These are phyloP conservation scores for Notodromas monacha DNA, from an alignment of 2,888 invertebrate species.

Conservation along the genomic window DNA sequence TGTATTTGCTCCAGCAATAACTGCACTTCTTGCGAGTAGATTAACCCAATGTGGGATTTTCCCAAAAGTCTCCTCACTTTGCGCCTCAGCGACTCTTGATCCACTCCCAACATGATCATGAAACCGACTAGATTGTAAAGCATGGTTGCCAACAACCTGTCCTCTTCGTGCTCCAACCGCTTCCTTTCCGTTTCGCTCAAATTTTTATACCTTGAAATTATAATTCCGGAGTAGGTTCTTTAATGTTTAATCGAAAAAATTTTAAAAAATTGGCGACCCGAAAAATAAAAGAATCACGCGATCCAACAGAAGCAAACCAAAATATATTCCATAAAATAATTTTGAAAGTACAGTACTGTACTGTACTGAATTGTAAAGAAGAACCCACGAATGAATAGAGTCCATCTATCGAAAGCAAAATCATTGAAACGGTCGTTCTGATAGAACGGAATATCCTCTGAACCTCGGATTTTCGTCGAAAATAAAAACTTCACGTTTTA, in stretches of 20 bases:
- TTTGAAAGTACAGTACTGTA: too few species aligned
- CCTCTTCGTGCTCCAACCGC: conserved; percentile 87
- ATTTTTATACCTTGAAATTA: conserved; percentile 38
- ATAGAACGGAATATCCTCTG: too few species aligned
- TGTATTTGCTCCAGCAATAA: conserved; percentile 74
- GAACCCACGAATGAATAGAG: too few species aligned
- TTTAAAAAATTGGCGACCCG: too few species aligned
- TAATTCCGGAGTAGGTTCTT: too few species aligned
- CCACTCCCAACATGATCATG: conserved; percentile 64
- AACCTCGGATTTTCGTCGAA: too few species aligned
- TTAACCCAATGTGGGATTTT: conserved; percentile 88
- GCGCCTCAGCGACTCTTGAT: conserved; percentile 44
- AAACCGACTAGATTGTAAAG: conserved; percentile 85
- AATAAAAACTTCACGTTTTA: too few species aligned
- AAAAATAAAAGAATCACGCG: conserved; percentile 5
- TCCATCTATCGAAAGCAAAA: too few species aligned
- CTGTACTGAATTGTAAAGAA: too few species aligned
- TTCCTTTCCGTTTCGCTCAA: conserved; percentile 71
- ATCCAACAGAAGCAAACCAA: not conserved
- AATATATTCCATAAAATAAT: not conserved
- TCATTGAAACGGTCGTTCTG: too few species aligned
- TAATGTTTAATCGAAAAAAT: too few species aligned
- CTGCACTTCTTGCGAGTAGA: conserved; percentile 90
- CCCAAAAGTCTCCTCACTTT: conserved; percentile 73
- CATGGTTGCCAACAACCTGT: conserved; percentile 68